Percentiles rank a stretch among this genome's conserved stretches.
Evolutionary conservation across 2,113 vertebrate species (phyloP).

Genomic region (Mastomys coucha): DNA sequence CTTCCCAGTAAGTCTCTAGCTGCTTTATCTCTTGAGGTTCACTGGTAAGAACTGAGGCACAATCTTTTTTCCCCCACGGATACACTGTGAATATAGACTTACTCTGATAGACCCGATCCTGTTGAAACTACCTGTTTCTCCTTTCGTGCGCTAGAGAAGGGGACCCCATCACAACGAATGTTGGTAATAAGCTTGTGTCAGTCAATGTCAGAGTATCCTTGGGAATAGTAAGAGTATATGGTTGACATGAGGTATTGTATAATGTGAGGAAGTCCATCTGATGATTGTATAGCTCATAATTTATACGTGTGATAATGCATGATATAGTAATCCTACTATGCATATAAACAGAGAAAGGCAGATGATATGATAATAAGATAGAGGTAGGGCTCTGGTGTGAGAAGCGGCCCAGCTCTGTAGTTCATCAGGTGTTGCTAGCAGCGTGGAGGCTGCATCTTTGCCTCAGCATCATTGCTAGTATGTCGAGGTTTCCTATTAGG

Average conservation of each 20-base stretch:
- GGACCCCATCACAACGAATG: neutral
- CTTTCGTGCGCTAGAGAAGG: neutral
- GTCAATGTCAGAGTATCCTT: neutral
- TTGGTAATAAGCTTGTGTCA: neutral
- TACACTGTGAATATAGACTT: neutral
- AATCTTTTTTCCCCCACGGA: too few relatives aligned
- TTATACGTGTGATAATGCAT: neutral
- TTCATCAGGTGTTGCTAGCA: neutral
- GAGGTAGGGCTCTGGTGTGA: neutral
- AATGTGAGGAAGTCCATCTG: neutral
- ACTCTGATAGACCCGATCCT: neutral
- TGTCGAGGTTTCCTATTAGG: neutral
- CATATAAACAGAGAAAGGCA: neutral
- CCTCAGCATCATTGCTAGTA: neutral
- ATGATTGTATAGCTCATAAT: neutral
- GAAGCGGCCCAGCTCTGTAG: neutral
- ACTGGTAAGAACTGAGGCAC: neutral
- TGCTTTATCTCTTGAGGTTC: neutral
- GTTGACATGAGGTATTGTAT: neutral
- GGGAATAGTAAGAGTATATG: neutral
- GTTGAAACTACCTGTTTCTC: neutral
- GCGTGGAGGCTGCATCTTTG: neutral
- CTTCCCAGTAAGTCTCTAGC: neutral
- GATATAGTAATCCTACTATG: neutral
- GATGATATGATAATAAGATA: neutral